Conservation (phyloP, 2,113 vertebrate genomes). For the Eonycteris spelaea region DNA sequence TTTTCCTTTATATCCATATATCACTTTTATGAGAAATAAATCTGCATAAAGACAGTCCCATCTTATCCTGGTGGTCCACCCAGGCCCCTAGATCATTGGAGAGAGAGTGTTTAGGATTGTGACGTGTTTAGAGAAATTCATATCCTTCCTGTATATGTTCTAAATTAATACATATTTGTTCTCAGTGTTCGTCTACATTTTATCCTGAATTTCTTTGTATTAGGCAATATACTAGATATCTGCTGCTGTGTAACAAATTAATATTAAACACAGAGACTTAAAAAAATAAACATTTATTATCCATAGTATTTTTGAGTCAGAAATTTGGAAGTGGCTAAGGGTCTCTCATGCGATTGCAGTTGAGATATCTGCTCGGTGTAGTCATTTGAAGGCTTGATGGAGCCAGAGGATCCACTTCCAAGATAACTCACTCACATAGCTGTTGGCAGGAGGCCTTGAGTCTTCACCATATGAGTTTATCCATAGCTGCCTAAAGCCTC, state of each 20-base stretch:
- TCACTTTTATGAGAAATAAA: not conserved
- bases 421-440: not conserved
- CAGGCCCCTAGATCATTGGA: not conserved
- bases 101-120: not conserved
- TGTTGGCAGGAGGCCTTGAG: not conserved
- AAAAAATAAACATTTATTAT: not conserved
- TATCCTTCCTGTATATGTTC: not conserved
- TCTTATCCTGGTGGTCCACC: not conserved
- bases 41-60: not conserved
- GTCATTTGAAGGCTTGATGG: not conserved
- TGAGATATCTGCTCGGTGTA: not conserved
- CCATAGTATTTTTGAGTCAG: not conserved
- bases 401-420: not conserved
- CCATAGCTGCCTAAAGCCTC: not conserved
- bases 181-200: not conserved
- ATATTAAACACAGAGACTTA: not conserved
- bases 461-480: not conserved
- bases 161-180: not conserved
- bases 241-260: not conserved
- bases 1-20: not conserved
- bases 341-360: not conserved
- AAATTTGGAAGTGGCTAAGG: not conserved
- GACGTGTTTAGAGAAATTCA: not conserved
- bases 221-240: not conserved
- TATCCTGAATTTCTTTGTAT: not conserved